Evolutionary conservation across 2,113 vertebrate species (phyloP), one percentile per base, ranked within the genome.

Genomic region (Mesocricetus auratus): DNA sequence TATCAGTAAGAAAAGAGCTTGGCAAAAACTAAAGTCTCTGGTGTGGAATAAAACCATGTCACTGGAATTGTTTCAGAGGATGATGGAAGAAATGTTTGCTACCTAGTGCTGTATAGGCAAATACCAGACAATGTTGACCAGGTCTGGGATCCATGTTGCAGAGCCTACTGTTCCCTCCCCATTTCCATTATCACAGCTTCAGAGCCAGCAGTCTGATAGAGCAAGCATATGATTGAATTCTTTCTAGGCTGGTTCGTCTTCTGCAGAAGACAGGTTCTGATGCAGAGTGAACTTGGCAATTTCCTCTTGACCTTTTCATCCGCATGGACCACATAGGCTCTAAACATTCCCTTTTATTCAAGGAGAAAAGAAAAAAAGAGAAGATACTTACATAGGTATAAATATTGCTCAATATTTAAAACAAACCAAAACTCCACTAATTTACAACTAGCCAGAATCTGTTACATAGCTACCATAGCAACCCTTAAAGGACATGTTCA

Each of bases 371-470:
- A 56, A 96, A 42, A 87, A 96, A 91, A 91, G 96, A 86, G 66
- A 93, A 95, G 94, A 87, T 31, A 87, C 29, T 90, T 93, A 17
- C 10, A 81, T 79, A 82, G 86, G 68, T 36, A 93, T 93, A 94
- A 97, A 94, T 95, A 77, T 69, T 94, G 56, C 73, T 96, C 86
- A 26, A 12, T 89, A n/a, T 69, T 58, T 66, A 96, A 64, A 68
- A 68, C 58, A 93, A 88, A 69, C 2, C 86, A 92, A 7, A 85
- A 56, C 17, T 7, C 13, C 31, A 92, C n/a, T 60, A 78, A 94
- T 94, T 86, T 96, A 97, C 95, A 98, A 95, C 91, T 69, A 93
- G 81, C 77, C 81, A 86, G 91, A 93, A 94, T 96, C 91, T 95
- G 95, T 86, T 96, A 90, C 77, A 29, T 87, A 89, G 96, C 95